phyloP scores from a whole-genome alignment of 2,113 vertebrate species.

The Tursiops truncatus region DNA sequence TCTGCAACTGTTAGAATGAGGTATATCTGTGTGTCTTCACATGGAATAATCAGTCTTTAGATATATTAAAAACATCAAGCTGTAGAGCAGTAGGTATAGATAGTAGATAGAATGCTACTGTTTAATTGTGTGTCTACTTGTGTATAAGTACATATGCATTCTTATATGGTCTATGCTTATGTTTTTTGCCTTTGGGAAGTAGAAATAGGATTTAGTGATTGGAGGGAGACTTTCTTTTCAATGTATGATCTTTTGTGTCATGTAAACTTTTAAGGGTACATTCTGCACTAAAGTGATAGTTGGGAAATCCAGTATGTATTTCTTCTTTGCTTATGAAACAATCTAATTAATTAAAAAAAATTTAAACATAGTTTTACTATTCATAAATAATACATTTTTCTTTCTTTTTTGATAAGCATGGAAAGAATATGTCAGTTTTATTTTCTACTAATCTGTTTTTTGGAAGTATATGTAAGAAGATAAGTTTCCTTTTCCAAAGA shows the following conservation, averaged over 20 bases:
- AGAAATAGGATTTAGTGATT: background rate
- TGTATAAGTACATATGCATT: background rate
- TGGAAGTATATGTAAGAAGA: background rate
- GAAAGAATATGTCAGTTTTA: background rate
- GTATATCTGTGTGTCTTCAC: background rate
- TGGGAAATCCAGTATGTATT: background rate
- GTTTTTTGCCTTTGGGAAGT: background rate
- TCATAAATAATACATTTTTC: background rate
- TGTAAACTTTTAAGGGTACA: background rate
- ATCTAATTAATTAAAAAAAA: background rate
- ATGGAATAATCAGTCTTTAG: background rate
- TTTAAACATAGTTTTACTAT: background rate
- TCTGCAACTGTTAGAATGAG: background rate
- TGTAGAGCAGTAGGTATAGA: background rate
- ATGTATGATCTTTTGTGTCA: background rate
- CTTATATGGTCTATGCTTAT: background rate
- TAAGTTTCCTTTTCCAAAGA: background rate
- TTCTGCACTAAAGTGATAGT: background rate
- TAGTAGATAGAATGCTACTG: background rate
- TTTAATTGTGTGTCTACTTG: conserved; percentile 5
- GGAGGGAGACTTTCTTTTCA: background rate
- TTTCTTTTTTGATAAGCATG: background rate
- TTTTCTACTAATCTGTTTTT: background rate
- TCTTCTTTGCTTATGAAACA: conserved; percentile 1
- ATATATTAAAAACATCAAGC: background rate